Percentiles rank a stretch among this genome's conserved stretches.
Conservation (phyloP, 2,797 vertebrate genomes). For the Rhabdophis nuchalis region DNA sequence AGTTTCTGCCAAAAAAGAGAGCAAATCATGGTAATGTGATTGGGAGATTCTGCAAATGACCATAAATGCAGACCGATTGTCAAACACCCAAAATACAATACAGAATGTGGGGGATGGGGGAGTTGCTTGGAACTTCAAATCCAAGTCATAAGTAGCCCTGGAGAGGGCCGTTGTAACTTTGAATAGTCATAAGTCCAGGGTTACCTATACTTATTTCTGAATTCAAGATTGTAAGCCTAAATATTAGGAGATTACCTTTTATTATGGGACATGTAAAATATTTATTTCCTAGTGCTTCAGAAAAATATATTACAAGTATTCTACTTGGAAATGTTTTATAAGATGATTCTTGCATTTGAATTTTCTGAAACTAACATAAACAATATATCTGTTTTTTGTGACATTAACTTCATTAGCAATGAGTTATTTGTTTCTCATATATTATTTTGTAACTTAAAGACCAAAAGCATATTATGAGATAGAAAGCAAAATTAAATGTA, state of each 20-base stretch:
- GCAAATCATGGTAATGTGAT: background rate
- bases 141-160: too few species aligned
- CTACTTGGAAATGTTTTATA: background rate
- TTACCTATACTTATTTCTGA: background rate
- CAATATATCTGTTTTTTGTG: background rate
- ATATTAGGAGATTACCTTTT: background rate
- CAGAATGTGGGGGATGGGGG: too few species aligned
- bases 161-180: too few species aligned
- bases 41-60: background rate
- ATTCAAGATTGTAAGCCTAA: background rate
- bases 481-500: background rate
- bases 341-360: background rate
- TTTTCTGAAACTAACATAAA: background rate
- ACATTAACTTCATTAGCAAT: background rate
- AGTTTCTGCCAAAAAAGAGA: background rate
- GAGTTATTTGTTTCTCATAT: background rate
- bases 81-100: background rate
- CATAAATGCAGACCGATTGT: background rate
- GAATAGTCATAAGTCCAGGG: too few species aligned
- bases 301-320: background rate
- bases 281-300: background rate
- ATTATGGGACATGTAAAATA: background rate
- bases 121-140: too few species aligned
- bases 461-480: background rate
- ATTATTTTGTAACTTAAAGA: background rate